phyloP scores from a whole-genome alignment of 2,113 vertebrate species.

The Struthio camelus region DNA sequence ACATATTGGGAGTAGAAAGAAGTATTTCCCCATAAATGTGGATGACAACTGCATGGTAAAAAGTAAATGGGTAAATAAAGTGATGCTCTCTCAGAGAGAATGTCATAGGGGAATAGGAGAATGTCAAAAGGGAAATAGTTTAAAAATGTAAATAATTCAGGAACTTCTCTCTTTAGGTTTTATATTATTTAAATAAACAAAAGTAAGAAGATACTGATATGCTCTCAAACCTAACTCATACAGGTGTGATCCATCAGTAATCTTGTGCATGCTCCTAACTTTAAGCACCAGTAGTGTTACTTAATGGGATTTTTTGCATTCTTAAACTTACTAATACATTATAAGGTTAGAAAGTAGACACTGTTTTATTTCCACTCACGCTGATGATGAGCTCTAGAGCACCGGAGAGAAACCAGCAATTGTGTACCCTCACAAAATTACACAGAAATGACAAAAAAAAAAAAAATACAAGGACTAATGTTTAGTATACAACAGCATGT shows the following conservation, averaged over 20 bases:
- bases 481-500: background rate
- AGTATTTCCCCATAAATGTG: background rate
- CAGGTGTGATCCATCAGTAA: background rate
- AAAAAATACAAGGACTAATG: background rate
- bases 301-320: background rate
- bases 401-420: background rate
- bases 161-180: background rate
- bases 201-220: background rate
- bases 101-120: background rate
- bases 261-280: background rate
- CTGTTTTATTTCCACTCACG: fast-evolving
- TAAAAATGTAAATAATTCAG: background rate
- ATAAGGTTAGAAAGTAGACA: background rate
- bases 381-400: background rate
- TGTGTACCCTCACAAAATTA: background rate
- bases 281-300: background rate
- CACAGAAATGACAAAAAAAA: background rate
- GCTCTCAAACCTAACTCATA: fast-evolving
- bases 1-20: background rate
- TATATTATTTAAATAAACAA: background rate
- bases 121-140: background rate
- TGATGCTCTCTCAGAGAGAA: background rate
- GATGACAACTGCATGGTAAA: background rate
- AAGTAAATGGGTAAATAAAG: background rate
- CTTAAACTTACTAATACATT: background rate